A percentile compares a stretch with the other conserved stretches of the same genome.
Conservation (phyloP, 2,113 vertebrate species). For the Lasiurus cinereus region DNA sequence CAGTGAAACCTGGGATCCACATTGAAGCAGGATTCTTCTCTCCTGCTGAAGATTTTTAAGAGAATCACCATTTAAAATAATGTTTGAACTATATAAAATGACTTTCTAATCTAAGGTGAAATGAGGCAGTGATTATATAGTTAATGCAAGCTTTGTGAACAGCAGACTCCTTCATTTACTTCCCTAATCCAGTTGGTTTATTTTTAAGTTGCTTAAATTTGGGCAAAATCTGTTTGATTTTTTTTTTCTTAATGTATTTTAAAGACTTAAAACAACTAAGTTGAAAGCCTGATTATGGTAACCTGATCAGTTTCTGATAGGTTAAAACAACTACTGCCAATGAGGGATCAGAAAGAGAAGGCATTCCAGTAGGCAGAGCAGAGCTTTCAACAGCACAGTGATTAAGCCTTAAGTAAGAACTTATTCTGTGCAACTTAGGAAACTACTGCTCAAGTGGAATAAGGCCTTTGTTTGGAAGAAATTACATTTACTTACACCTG, state of each 20-base stretch:
- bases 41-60: not conserved
- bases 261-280: constrained; percentile 81
- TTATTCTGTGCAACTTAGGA: constrained; percentile 83
- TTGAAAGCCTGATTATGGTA: constrained; percentile 85
- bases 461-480: constrained; percentile 82
- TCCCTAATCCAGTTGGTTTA: constrained; percentile 23
- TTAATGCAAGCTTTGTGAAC: not conserved
- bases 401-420: constrained; percentile 90
- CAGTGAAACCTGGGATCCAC: not conserved
- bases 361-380: constrained; percentile 87
- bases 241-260: not conserved
- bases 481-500: constrained; percentile 88
- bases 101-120: not conserved
- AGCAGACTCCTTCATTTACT: not conserved
- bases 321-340: constrained; percentile 88
- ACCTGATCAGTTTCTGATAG: constrained; percentile 84
- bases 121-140: not conserved
- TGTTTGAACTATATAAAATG: not conserved
- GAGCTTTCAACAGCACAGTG: constrained; percentile 85
- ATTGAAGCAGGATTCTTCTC: not conserved
- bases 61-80: not conserved
- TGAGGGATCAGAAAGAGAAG: constrained; percentile 87
- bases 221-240: constrained; percentile 54
- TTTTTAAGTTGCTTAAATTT: constrained; percentile 48
- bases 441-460: constrained; percentile 86